phyloP scores from a whole-genome alignment of 2,113 vertebrate species.

The Pterophyllum scalare region DNA sequence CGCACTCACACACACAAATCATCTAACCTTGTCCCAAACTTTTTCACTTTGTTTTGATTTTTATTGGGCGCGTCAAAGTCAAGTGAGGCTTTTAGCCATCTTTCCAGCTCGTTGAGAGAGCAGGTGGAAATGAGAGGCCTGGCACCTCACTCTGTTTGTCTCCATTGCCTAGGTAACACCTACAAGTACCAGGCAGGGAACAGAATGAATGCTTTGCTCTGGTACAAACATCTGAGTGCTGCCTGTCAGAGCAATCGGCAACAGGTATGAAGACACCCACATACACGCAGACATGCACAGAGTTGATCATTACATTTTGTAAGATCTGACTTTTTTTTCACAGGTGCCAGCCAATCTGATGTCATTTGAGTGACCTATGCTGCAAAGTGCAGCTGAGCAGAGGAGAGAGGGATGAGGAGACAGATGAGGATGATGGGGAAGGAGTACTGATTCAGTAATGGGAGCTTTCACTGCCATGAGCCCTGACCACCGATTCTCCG shows the following conservation, averaged over 20 bases:
- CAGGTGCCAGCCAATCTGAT: conserved; percentile 98
- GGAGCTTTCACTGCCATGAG: conserved; percentile 85
- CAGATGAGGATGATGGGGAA: conserved; percentile 54
- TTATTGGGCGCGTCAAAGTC: neutral
- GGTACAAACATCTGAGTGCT: conserved; percentile 97
- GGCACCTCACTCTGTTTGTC: conserved; percentile 44
- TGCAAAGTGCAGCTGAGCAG: conserved; percentile 51
- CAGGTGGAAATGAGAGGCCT: conserved; percentile 26
- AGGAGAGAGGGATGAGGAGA: conserved; percentile 49
- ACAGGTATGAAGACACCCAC: conserved; percentile 81
- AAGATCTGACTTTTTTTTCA: conserved; percentile 10
- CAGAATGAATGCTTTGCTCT: conserved; percentile 93
- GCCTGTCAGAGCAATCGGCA: conserved; percentile 98
- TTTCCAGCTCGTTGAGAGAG: conserved; percentile 26
- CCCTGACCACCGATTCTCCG: conserved; percentile 58
- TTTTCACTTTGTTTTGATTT: conserved; percentile 32
- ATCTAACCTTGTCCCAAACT: conserved; percentile 5
- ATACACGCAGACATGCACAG: neutral
- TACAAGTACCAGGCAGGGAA: conserved; percentile 99
- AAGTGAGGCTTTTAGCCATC: conserved; percentile 23
- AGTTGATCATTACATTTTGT: neutral
- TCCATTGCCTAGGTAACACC: conserved; percentile 88
- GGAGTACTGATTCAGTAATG: conserved; percentile 62
- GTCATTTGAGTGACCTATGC: conserved; percentile 91
- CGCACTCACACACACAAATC: neutral